Evolutionary conservation across 2,888 invertebrate species (phyloP), one percentile per base, ranked within the genome.

Genomic region (Drosophila parthenogenetica): DNA sequence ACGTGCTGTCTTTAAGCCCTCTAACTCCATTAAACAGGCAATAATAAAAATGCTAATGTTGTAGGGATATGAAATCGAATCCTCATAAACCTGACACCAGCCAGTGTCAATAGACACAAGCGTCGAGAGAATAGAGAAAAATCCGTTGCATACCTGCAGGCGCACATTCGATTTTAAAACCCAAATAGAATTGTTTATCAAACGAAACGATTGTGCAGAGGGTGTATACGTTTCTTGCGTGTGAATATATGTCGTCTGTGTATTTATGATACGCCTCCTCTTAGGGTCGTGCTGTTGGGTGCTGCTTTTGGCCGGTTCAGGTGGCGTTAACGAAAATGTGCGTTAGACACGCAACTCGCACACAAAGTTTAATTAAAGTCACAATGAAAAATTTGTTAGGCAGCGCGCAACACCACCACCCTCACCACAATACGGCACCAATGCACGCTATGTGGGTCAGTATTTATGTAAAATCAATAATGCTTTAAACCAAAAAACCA

Each of bases 291-390:
- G 49, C n/a, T 11, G 2, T 11, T 35, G 35, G 16, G 16, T 46
- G 25, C 10, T 46, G 5, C 17, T 8, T 17, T 19, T 10, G 14
- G 39, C 39, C 25, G 42, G 17, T 4, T 29, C 29, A 40, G 51
- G 37, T 51, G 37, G 50, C 14, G 42, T 13, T 39, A 61, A 79
- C 35, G 32, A 48, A 54, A 67, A 86, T 81, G 84, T 65, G 65
- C 71, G 48, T 55, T 61, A 60, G 73, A 54, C 81, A 84, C 87
- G 71, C 86, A 57, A 71, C 58, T 57, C 32, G 55, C 14, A 19
- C 17, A 50, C 48, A 43, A 83, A 71, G 62, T 76, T 78, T 87
- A 84, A 84, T 84, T 89, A 89, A 89, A 89, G 84, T 67, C 81
- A 73, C 83, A 81, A 81, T 69, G 69, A 50, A 55, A 59, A 80